Evolutionary conservation across 2,797 vertebrate species (phyloP).

Genomic region (Oreortyx pictus): DNA sequence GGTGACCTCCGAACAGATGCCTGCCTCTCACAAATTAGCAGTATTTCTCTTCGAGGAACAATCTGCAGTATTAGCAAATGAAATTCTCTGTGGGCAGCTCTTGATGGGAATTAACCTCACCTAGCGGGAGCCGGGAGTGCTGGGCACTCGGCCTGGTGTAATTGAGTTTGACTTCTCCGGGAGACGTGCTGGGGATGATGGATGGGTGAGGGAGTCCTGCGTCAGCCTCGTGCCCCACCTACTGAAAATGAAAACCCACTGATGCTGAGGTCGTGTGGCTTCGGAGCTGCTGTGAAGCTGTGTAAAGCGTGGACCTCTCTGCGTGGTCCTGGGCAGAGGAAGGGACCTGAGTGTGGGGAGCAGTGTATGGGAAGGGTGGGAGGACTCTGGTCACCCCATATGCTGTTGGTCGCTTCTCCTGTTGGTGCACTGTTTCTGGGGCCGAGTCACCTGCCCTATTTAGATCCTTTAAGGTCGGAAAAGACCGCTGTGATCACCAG

Average conservation of each 20-base stretch:
- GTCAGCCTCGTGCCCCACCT: not conserved
- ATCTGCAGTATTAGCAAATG: constrained; percentile 40
- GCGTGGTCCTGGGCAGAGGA: not conserved
- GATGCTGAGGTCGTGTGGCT: not conserved
- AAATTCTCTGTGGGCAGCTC: constrained; percentile 13
- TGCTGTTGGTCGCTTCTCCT: not conserved
- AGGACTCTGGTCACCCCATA: not conserved
- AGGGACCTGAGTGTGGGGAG: not conserved
- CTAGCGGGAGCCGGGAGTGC: not conserved
- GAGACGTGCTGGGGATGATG: not conserved
- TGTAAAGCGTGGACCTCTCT: not conserved
- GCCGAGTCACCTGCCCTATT: not conserved
- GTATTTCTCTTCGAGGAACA: constrained; percentile 33
- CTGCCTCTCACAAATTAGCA: constrained; percentile 7
- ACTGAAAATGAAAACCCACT: not conserved
- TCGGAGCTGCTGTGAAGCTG: not conserved
- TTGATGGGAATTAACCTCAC: constrained; percentile 58
- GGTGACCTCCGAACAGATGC: not conserved
- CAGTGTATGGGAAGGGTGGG: not conserved
- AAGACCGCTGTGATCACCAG: too few relatives aligned
- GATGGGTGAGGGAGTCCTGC: not conserved
- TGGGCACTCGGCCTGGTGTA: fast-evolving
- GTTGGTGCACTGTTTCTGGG: constrained; percentile 2
- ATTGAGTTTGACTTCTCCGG: constrained; percentile 25
- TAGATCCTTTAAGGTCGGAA: too few relatives aligned